Evolutionary conservation across 2,113 vertebrate species (phyloP), one percentile per base, ranked within the genome.

Genomic region (Syrmaticus mikado): DNA sequence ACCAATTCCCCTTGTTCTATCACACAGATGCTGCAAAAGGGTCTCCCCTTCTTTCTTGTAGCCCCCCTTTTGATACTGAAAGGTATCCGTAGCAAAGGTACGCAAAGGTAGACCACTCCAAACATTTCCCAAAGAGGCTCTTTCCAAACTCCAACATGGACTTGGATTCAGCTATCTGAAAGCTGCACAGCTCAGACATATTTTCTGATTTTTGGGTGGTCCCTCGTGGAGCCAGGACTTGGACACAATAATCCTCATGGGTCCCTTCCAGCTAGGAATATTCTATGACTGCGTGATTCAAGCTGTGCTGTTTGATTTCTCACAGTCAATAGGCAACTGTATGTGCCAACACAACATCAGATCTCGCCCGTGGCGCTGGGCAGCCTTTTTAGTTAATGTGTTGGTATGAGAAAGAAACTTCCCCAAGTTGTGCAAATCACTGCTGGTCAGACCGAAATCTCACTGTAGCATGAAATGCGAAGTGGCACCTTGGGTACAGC

Each of bases 361-460:
- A 76, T 96, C 92, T 94, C 1, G 62, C 95, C 95, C 62, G 73
- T 79, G 83, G 95, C 25, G 18, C 95, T 1, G 1, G 48, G 13
- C n/a, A 92, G 95, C 85, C 82, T 94, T 95, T 96, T 93, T 12
- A 87, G 86, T 93, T 94, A 81, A 90, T 89, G 93, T 93, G 92
- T 82, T 89, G 85, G 87, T 80, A 3, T 9, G 82, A 87, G 92
- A 67, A 93, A 90, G 89, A 94, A 93, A 92, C 85, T 96, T 96
- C 89, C 83, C 61, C 94, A 91, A 95, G 87, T 95, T 92, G 89
- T 84, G 83, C 89, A 70, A 82, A 94, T 95, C 91, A 48, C 83
- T 77, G 87, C 79, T 46, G 85, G 87, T 82, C 92, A 90, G 79
- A 94, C 11, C 34, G 67, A 62, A 94, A 70, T 87, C 90, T 93